Conservation (phyloP, 2,888 invertebrate genomes). For the Cheiracanthium punctorium region DNA sequence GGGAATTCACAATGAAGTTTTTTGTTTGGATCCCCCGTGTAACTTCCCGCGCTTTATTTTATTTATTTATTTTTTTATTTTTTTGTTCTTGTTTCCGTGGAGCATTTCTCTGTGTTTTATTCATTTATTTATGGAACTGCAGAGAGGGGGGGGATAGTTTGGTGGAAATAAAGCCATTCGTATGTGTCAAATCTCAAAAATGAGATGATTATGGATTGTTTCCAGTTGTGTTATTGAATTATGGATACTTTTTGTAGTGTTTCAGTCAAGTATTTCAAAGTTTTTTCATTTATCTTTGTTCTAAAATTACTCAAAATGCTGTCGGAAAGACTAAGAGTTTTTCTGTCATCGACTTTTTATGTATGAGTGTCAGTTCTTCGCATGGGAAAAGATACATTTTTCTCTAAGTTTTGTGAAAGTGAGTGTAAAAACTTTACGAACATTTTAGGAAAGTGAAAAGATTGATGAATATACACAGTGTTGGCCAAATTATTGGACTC, state of each 20-base stretch:
- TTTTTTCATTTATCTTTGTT: not conserved
- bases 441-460: no score
- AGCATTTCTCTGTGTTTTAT: not conserved
- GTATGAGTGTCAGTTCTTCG: no score
- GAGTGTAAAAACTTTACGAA: no score
- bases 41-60: not conserved
- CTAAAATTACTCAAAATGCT: not conserved
- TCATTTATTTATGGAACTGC: not conserved
- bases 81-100: not conserved
- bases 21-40: slow-evolving; percentile 15
- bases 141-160: not conserved
- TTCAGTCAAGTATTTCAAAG: not conserved
- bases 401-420: no score
- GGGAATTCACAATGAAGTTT: slow-evolving; percentile 37
- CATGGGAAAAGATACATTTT: no score
- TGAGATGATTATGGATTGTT: slow-evolving; percentile 34
- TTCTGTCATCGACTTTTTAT: no score
- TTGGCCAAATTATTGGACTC: no score
- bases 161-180: slow-evolving; percentile 26
- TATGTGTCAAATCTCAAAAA: slow-evolving; percentile 59
- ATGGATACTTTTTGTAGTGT: not conserved
- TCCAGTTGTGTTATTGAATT: not conserved
- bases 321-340: no score
- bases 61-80: not conserved
- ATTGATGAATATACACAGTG: no score